Percentiles rank a stretch among this genome's conserved stretches.
Evolutionary conservation across 2,113 vertebrate species (phyloP).

Genomic region (Festucalex cinctus): DNA sequence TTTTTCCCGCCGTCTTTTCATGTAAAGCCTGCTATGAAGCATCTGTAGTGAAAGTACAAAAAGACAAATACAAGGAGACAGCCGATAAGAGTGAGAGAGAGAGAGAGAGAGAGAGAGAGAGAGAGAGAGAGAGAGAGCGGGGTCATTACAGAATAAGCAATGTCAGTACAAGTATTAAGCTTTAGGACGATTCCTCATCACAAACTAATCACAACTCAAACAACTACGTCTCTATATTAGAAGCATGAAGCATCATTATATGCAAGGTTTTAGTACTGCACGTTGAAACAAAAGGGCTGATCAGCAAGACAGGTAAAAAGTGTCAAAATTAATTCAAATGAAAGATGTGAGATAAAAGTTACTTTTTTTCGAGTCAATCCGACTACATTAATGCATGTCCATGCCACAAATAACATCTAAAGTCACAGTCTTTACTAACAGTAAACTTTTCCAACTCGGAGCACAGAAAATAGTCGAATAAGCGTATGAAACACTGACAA

Average conservation of each 20-base stretch:
- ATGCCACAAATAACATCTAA: conserved; percentile 95
- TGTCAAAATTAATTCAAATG: conserved; percentile 63
- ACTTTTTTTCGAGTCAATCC: conserved; percentile 75
- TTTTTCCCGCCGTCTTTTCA: conserved; percentile 13
- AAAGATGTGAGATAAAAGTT: conserved; percentile 53
- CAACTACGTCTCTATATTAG: conserved; percentile 88
- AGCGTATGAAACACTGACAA: conserved; percentile 90
- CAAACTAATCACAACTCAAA: conserved; percentile 90
- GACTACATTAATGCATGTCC: conserved; percentile 92
- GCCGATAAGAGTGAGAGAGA: conserved; percentile 69
- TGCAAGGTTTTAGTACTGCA: conserved; percentile 85
- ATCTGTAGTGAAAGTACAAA: conserved; percentile 97
- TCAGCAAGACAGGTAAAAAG: conserved; percentile 79
- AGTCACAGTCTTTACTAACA: conserved; percentile 88
- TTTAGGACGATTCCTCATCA: conserved; percentile 88
- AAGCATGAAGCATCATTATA: conserved; percentile 79
- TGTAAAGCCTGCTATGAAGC: conserved; percentile 94
- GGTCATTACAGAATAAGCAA: conserved; percentile 69
- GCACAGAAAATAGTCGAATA: conserved; percentile 89
- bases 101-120: conserved; percentile 33
- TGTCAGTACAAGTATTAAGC: conserved; percentile 80
- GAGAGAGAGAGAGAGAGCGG: conserved; percentile 31
- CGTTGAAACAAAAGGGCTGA: conserved; percentile 84
- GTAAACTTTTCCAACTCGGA: conserved; percentile 89
- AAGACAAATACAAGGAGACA: conserved; percentile 90